phyloP scores from a whole-genome alignment of 2,888 invertebrate genomes.

The Bembecia ichneumoniformis region DNA sequence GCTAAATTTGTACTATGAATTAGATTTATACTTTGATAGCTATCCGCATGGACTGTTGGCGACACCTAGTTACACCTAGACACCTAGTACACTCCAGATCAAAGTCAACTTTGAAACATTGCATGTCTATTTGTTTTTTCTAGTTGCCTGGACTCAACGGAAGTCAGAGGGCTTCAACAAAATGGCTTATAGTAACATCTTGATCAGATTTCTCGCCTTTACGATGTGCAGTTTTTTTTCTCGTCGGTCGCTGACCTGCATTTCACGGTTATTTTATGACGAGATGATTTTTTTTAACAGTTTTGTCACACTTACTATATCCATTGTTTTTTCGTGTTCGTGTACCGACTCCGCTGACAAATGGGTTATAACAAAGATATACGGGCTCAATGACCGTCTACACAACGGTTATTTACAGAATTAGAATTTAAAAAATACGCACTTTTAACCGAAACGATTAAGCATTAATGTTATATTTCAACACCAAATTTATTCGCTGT shows the following conservation, averaged over 20 bases:
- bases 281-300: conserved; percentile 20
- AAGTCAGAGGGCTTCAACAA: no score
- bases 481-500: conserved; percentile 33
- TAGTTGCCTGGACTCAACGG: no score
- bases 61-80: no score
- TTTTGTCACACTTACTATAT: conserved; percentile 29
- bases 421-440: conserved; percentile 26
- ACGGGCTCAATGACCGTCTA: conserved; percentile 36
- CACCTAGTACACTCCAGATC: no score
- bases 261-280: conserved; percentile 27
- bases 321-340: conserved; percentile 25
- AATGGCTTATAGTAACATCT: no score
- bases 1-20: no score
- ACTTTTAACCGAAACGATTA: conserved; percentile 34
- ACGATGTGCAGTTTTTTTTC: conserved; percentile 24
- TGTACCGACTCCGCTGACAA: conserved; percentile 22
- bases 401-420: conserved; percentile 24
- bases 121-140: no score
- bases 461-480: conserved; percentile 33
- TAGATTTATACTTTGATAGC: no score
- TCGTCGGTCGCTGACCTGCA: conserved; percentile 45
- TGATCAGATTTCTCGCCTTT: conserved; percentile 27
- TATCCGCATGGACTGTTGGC: no score
- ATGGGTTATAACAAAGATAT: conserved; percentile 28
- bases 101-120: no score